Conservation (phyloP, 2,113 vertebrate genomes). For the Sialia sialis region DNA sequence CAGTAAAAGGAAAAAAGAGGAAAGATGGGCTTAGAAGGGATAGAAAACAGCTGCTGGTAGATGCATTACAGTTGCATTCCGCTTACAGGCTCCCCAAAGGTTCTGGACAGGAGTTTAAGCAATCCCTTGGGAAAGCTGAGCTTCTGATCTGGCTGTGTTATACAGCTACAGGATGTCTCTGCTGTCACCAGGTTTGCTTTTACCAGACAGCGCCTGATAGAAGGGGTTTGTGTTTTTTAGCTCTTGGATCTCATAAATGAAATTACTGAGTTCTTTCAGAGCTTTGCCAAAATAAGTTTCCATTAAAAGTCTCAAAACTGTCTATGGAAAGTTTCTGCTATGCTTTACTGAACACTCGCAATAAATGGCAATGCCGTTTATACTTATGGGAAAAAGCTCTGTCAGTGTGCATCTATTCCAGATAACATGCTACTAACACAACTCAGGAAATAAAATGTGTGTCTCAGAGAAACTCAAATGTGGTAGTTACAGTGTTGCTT, state of each 20-base stretch:
- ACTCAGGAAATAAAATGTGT: background rate
- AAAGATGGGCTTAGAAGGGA: background rate
- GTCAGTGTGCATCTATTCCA: background rate
- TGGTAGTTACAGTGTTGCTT: background rate
- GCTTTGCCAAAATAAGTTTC: slow-evolving; percentile 19
- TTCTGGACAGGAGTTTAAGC: background rate
- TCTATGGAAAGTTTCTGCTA: background rate
- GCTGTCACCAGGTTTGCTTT: slow-evolving; percentile 15
- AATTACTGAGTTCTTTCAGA: background rate
- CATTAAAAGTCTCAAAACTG: background rate
- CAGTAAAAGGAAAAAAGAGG: background rate
- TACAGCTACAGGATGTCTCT: background rate
- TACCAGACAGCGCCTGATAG: accelerated
- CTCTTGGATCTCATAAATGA: background rate
- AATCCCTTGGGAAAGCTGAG: background rate
- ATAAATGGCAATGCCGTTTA: background rate
- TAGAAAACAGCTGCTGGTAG: slow-evolving; percentile 20
- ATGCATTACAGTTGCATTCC: background rate
- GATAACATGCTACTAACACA: background rate
- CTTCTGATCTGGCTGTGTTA: background rate
- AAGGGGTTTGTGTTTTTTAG: background rate
- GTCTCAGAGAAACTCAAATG: background rate
- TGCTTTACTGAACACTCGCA: background rate
- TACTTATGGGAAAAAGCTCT: background rate
- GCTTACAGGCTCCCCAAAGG: background rate